Conservation (phyloP, 2,797 vertebrate species). For the Xerus rutilus region DNA sequence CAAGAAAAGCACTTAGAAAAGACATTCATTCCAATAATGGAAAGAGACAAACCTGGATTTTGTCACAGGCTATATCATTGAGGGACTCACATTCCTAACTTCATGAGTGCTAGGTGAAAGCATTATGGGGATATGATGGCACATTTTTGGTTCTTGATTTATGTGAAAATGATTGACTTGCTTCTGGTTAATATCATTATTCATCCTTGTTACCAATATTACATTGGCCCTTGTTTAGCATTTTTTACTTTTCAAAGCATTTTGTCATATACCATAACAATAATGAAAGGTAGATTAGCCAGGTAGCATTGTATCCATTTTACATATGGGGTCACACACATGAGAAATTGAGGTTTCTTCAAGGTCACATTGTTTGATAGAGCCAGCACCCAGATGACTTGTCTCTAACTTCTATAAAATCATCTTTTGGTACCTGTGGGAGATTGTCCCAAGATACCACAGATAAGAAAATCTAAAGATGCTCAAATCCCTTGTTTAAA, state of each 20-base stretch:
- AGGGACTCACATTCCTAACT: background rate
- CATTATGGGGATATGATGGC: background rate
- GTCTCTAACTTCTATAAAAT: background rate
- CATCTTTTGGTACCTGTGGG: background rate
- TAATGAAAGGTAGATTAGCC: background rate
- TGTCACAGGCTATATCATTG: background rate
- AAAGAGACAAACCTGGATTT: background rate
- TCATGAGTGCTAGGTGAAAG: background rate
- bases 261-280: background rate
- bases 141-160: background rate
- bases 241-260: background rate
- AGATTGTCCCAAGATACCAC: background rate
- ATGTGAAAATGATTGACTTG: background rate
- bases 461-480: background rate
- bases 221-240: background rate
- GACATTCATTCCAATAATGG: background rate
- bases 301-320: background rate
- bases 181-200: background rate
- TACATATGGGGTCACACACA: background rate
- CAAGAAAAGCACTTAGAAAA: background rate
- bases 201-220: background rate
- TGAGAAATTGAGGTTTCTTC: background rate
- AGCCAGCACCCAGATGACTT: background rate
- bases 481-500: background rate
- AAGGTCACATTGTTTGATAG: background rate